A percentile compares a stretch with the other conserved stretches of the same genome.
Evolutionary conservation across 2,888 invertebrate genomes (phyloP).

Genomic region (Girardia tigrina): DNA sequence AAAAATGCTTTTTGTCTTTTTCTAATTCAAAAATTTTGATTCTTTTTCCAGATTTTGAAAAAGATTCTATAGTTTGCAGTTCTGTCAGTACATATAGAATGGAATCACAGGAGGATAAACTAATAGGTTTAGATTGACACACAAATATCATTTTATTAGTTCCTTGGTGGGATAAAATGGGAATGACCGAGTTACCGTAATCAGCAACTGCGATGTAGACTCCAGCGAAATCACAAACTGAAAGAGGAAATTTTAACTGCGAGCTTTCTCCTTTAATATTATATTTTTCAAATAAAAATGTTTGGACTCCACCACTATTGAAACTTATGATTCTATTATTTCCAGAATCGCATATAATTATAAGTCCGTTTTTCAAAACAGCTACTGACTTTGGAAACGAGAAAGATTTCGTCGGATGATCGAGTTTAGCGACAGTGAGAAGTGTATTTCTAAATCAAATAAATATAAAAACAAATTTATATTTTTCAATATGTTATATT

Average conservation of each 20-base stretch:
- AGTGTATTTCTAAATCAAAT: not conserved
- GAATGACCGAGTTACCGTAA: not conserved
- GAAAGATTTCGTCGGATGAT: not conserved
- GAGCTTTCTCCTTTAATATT: not conserved
- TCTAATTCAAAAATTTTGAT: not conserved
- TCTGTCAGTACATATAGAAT: not conserved
- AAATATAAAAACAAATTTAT: no score
- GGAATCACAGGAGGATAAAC: not conserved
- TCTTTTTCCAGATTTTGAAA: not conserved
- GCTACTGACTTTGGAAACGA: not conserved
- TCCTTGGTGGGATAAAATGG: not conserved
- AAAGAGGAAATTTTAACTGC: not conserved
- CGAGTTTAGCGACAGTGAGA: not conserved
- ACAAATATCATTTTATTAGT: not conserved
- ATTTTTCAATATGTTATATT: no score
- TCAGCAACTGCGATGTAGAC: not conserved
- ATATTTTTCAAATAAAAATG: not conserved
- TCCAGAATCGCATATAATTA: not conserved
- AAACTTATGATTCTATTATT: not conserved
- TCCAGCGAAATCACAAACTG: not conserved
- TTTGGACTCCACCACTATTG: not conserved
- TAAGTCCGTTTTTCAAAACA: not conserved
- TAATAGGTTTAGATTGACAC: not conserved
- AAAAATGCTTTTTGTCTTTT: not conserved
- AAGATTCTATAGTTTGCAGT: not conserved